Evolutionary conservation across 1,140 invertebrate genomes (phyloP).

Genomic region (Pseudobourletiella spinata): DNA sequence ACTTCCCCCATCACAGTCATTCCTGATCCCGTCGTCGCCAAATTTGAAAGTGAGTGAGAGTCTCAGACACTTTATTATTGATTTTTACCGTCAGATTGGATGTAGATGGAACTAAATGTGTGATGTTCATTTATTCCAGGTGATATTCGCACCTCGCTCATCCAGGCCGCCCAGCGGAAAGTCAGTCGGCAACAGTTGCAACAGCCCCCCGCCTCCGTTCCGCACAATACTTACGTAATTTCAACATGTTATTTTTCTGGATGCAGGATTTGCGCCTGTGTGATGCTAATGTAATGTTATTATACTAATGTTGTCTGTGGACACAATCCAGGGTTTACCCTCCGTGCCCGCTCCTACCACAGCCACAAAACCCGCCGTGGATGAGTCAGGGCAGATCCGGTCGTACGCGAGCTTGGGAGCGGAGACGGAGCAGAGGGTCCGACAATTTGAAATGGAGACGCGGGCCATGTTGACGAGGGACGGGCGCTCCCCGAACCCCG

Average conservation of each 20-base stretch:
- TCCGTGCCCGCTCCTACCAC: background rate
- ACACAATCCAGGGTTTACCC: slow-evolving; percentile 28
- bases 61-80: no score
- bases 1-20: background rate
- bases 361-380: slow-evolving; percentile 16
- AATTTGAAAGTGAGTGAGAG: slow-evolving; percentile 21
- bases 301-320: no score
- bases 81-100: no score
- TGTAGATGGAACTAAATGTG: no score
- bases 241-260: no score
- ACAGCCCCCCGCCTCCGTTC: no score
- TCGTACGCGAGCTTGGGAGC: slow-evolving; percentile 32
- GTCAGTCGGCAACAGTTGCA: background rate
- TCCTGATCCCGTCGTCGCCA: slow-evolving; percentile 9
- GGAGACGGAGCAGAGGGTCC: slow-evolving; percentile 53
- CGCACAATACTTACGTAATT: slow-evolving; percentile 34
- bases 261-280: no score
- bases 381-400: slow-evolving; percentile 30
- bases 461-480: slow-evolving; percentile 54
- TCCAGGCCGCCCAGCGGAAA: slow-evolving; percentile 31
- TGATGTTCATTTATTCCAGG: slow-evolving; percentile 9
- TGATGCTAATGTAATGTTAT: no score
- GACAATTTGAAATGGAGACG: slow-evolving; percentile 61
- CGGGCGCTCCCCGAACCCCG: slow-evolving; percentile 16
- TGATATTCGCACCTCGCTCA: slow-evolving; percentile 22